A percentile compares a stretch with the other conserved stretches of the same genome.
phyloP scores from a whole-genome alignment of 1,140 invertebrate species.

The Pseudomyrmex pallidus region DNA sequence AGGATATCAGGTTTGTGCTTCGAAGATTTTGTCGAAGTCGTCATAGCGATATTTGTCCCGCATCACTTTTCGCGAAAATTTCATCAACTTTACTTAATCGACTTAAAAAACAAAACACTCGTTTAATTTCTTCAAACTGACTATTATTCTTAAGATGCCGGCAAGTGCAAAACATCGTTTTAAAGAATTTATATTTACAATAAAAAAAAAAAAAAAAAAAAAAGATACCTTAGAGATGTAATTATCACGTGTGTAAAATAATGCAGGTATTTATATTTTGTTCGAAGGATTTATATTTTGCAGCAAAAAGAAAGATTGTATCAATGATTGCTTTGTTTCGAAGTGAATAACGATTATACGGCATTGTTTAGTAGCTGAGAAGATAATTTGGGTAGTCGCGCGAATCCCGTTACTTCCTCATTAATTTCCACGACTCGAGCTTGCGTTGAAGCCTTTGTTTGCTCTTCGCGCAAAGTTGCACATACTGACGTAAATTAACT shows the following conservation, averaged over 20 bases:
- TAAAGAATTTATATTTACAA: no score
- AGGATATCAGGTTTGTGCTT: neutral
- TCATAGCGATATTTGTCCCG: neutral
- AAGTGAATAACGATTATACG: neutral
- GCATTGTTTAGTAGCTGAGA: neutral
- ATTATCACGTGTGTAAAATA: neutral
- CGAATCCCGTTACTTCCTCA: neutral
- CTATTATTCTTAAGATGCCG: no score
- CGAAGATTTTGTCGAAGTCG: constrained; percentile 14
- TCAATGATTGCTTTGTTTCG: neutral
- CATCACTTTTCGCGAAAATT: neutral
- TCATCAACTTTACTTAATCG: constrained; percentile 11
- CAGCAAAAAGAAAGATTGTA: neutral
- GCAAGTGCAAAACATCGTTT: no score
- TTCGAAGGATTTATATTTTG: neutral
- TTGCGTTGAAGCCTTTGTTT: neutral
- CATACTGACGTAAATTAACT: constrained; percentile 17
- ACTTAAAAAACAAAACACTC: neutral
- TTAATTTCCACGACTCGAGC: neutral
- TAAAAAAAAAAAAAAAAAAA: no score
- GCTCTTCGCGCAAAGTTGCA: constrained; percentile 3
- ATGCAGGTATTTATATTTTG: no score
- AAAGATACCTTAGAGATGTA: no score
- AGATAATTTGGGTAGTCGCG: neutral
- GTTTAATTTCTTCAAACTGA: no score